Evolutionary conservation across 2,888 invertebrate genomes (phyloP).

Genomic region (Seladonia tumulorum): DNA sequence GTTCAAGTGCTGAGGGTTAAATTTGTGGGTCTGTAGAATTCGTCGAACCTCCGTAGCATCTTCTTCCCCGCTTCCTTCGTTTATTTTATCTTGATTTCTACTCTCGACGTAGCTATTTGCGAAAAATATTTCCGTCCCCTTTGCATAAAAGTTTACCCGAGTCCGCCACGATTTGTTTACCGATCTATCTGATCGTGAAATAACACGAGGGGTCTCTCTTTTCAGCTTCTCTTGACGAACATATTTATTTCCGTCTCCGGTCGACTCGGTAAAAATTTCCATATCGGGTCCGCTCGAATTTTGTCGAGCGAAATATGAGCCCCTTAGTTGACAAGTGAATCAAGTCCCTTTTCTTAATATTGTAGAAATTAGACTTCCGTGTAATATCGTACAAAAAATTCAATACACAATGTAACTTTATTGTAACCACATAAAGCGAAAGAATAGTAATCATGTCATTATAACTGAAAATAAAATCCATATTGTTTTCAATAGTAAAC

Average conservation of each 20-base stretch:
- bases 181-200: background rate
- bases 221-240: background rate
- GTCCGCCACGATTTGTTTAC: background rate
- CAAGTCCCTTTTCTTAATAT: too few species aligned
- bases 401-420: too few species aligned
- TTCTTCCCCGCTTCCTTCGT: background rate
- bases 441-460: too few species aligned
- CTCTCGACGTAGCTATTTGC: background rate
- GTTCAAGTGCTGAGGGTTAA: too few species aligned
- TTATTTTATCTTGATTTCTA: background rate
- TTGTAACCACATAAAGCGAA: too few species aligned
- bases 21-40: background rate
- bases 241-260: background rate
- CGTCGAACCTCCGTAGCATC: background rate
- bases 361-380: too few species aligned
- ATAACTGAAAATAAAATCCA: too few species aligned
- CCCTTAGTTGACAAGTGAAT: too few species aligned
- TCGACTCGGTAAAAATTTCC: background rate
- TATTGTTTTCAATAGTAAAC: too few species aligned
- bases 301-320: background rate
- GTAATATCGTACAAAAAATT: too few species aligned
- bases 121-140: background rate
- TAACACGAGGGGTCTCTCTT: background rate
- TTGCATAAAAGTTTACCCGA: background rate
- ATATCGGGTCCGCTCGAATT: background rate